Conservation (phyloP, 2,797 vertebrate genomes). For the Zalophus californianus region DNA sequence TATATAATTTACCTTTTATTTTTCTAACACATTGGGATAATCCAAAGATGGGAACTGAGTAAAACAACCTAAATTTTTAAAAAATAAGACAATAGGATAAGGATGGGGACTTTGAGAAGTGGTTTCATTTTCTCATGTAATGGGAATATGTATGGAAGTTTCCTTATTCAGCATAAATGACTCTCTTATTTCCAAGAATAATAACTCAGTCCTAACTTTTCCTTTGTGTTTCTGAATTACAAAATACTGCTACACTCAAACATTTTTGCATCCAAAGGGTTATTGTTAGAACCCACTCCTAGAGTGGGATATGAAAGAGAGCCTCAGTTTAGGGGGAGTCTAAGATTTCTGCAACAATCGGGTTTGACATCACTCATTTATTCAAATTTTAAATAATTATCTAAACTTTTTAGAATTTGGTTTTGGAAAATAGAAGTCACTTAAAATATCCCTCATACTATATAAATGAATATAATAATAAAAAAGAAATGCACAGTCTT, state of each 20-base stretch:
- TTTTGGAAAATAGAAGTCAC: slow-evolving; percentile 29
- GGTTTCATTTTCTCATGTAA: not conserved
- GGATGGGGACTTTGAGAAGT: not conserved
- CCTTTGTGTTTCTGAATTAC: slow-evolving; percentile 28
- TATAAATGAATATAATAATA: not conserved
- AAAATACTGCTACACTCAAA: not conserved
- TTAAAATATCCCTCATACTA: not conserved
- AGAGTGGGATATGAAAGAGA: not conserved
- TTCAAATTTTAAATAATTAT: not conserved
- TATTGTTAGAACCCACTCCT: not conserved
- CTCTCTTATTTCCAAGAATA: not conserved
- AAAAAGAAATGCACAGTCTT: not conserved
- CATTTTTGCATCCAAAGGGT: not conserved
- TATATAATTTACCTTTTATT: slow-evolving; percentile 18
- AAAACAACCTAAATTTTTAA: not conserved
- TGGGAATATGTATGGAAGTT: not conserved
- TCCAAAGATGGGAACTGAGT: not conserved
- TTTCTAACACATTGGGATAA: not conserved
- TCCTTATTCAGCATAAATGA: not conserved
- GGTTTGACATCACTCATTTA: not conserved
- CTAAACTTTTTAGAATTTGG: slow-evolving; percentile 23
- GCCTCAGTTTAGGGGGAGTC: not conserved
- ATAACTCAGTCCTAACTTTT: not conserved
- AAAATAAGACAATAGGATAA: not conserved
- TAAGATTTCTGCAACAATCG: not conserved